Base-by-base conservation (phyloP, 2,888 invertebrate species). In the Tachystola acroxantha region DNA sequence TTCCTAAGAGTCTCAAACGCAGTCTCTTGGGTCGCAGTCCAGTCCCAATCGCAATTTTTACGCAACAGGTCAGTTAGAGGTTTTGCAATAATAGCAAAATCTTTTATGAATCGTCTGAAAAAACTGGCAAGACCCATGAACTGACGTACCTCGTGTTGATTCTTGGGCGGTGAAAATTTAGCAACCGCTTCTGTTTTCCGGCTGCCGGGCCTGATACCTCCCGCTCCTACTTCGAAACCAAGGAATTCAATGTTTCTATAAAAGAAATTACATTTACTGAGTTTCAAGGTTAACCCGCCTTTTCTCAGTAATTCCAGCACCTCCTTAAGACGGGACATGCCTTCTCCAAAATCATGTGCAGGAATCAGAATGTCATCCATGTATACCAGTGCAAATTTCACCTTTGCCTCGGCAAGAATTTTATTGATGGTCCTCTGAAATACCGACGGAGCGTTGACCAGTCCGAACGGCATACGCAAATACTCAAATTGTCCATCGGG, bases 401-500 rank as follows among this genome's bases (percentile, higher is more conserved):
- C n/a, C n/a, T n/a, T n/a, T n/a, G n/a, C n/a, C n/a, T n/a, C 42
- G 1, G 32, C 31, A 1, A 64, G 34, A 2, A 50, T 24, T 40
- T 50, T 49, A 4, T 43, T 36, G 0, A 44, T 38, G 0, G 48
- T 4, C 0, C 53, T 40, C 45, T 42, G 42, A 34, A 51, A 53
- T 9, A 51, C 50, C 0, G 50, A 37, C 0, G 53, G 51, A 0
- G 51, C 42, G 37, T 53, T 53, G 1, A 46, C 46, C 9, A 52
- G 25, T 9, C 51, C n/a, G n/a, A n/a, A n/a, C n/a, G n/a, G n/a
- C n/a, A n/a, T n/a, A n/a, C 56, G 36, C 3, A 55, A 48, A 39
- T 54, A 71, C 41, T 75, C 63, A 34, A 42, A 74, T 10, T 69
- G 57, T 0, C 72, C 71, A 24, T 65, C 58, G 0, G 62, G 61